Percentiles rank a stretch among this genome's conserved stretches.
phyloP scores from a whole-genome alignment of 1,140 invertebrate species.

The Eubasilissa regina region DNA sequence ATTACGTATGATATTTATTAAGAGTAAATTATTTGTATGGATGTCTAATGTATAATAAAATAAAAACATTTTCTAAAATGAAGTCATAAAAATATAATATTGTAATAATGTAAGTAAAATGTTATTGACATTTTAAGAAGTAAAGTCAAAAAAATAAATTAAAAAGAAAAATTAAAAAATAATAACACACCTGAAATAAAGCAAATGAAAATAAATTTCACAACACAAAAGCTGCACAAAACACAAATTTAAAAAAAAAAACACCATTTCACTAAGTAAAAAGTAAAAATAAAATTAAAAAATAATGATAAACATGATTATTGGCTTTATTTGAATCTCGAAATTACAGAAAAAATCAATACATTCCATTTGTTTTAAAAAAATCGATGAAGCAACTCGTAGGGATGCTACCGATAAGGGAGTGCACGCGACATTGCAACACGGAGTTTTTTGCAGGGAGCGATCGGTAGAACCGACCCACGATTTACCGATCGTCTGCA shows the following conservation, averaged over 20 bases:
- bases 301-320: no score
- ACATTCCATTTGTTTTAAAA: not conserved
- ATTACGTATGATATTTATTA: no score
- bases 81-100: slow-evolving; percentile 20
- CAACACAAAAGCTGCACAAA: not conserved
- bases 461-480: not conserved
- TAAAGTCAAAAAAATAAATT: not conserved
- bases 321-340: no score
- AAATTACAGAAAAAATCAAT: not conserved
- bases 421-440: slow-evolving; percentile 36
- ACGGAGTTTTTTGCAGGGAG: not conserved
- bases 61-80: slow-evolving; percentile 4
- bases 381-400: slow-evolving; percentile 9
- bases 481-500: not conserved
- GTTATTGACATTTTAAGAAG: no score
- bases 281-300: not conserved
- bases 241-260: not conserved
- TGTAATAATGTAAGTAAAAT: no score
- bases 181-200: not conserved
- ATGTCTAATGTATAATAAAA: no score
- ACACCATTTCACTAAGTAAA: slow-evolving; percentile 6
- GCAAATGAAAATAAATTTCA: no score
- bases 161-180: not conserved
- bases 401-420: slow-evolving; percentile 23
- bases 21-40: no score